A percentile compares a stretch with the other conserved stretches of the same genome.
phyloP scores from a whole-genome alignment of 1,140 invertebrate genomes.

The Epicauta chinensis region DNA sequence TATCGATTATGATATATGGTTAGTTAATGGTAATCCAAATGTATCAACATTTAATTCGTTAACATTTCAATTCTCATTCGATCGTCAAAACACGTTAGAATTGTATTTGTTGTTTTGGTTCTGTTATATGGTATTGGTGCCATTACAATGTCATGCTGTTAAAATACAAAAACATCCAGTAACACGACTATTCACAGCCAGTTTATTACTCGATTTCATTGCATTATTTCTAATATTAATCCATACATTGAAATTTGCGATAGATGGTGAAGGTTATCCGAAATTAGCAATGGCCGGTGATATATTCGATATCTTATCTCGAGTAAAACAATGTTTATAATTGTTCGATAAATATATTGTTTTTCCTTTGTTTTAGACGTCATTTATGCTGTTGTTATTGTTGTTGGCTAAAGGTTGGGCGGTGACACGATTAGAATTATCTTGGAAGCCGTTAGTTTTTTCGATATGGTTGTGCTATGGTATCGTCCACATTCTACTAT shows the following conservation, averaged over 20 bases:
- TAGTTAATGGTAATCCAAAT: conserved; percentile 94
- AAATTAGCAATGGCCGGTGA: conserved; percentile 79
- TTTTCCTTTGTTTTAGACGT: conserved; percentile 66
- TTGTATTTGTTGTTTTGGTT: conserved; percentile 85
- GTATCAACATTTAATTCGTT: conserved; percentile 75
- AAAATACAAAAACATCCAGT: conserved; percentile 82
- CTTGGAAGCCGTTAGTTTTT: conserved; percentile 79
- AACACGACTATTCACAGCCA: conserved; percentile 84
- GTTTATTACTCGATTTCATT: conserved; percentile 76
- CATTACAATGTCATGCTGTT: conserved; percentile 83
- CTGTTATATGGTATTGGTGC: conserved; percentile 79
- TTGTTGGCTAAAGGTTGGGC: conserved; percentile 96
- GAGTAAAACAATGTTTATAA: conserved; percentile 47
- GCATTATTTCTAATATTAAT: conserved; percentile 80
- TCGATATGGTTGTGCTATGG: conserved; percentile 89
- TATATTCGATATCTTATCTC: conserved; percentile 83
- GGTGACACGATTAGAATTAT: conserved; percentile 81
- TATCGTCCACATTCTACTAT: conserved; percentile 83
- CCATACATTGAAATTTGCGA: conserved; percentile 84
- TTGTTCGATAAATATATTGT: background rate
- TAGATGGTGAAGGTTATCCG: conserved; percentile 80
- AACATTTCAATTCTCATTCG: conserved; percentile 94
- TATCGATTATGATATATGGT: conserved; percentile 88
- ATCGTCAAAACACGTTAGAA: conserved; percentile 89
- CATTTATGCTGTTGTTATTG: conserved; percentile 91